Evolutionary conservation across 92 coral and sea anemone genomes (phyloP), one percentile per base, ranked within the genome.

Genomic region (Diadumene lineata): DNA sequence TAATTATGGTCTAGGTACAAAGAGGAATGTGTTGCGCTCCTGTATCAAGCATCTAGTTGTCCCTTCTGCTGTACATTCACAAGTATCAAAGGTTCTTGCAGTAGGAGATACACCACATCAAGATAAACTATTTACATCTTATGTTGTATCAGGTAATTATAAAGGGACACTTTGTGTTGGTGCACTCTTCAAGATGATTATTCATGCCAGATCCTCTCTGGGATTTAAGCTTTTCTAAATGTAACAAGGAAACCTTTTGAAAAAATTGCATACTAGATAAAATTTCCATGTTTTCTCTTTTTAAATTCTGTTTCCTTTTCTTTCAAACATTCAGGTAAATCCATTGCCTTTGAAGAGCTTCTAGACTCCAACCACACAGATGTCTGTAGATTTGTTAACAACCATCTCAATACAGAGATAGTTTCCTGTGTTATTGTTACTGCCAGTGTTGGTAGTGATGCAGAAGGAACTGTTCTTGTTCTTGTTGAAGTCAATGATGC

Each of bases 51-150:
- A 87, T 43, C 44, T 87, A 30, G 80, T 78, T 11, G 73, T 78
- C 22, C 92, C 96, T 0, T 68, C 66, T 33, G 89, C 88, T 32
- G 66, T 85, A 24, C 32, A 46, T 29, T 67, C 77, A 31, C 83
- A 84, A 38, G 30, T 78, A 33, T 46, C 82, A 1, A 72, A 70
- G 22, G 70, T 90, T 34, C 61, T 90, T 60, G 92, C 83, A 19
- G 31, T 82, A 63, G 96, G 96, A 48, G 96, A 90, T 9, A 78
- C 76, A 17, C 88, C 63, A 16, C 81, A 87, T 73, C 70, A 83
- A 26, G 81, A 81, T 23, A 79, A 70, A 24, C 70, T 80, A 69
- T 90, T 80, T 67, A 50, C 66, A n/a, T 89, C 88, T 19, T 27
- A 48, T 30, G 68, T 74, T 3, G 57, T 51, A 46, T 79, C 68